Base-by-base conservation (phyloP, 2,113 vertebrate genomes). In the Rhinolophus sinicus region DNA sequence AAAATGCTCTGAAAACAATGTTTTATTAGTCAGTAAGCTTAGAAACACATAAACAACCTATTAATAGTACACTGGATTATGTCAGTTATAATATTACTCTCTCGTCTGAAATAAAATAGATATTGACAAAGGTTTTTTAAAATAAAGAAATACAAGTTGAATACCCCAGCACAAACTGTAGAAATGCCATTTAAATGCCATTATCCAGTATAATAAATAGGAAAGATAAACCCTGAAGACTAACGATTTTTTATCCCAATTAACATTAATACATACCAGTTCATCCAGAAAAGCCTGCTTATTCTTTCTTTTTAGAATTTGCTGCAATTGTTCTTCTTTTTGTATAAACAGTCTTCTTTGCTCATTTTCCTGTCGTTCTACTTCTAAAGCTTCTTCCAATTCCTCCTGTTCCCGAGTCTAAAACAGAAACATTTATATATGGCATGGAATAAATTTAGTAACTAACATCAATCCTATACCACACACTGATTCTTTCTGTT, bases 361-460 rank as follows among this genome's bases (percentile, higher is more conserved):
- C 96, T 99, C 99, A 4, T 96, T 99, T 90, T 99, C 99, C 97
- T 99, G 99, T 93, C 99, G 98, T 98, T 99, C 99, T 16, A 98
- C 98, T 87, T 99, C 98, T 98, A 99, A 98, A 47, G 99, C 98
- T 98, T 99, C 99, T 98, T 99, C 99, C 97, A 99, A 89, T 96
- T 99, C 99, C 85, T 99, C 99, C 98, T 99, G 99, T 97, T 99
- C 99, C 82, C 99, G 99, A 0, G 99, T 99, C 99, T 99, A 98
- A 98, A 97, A 97, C 24, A 87, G 62, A 96, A 97, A 97, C 40
- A 87, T 16, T 40, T 83, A 54, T 38, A 60, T 19, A 86, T 38
- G 72, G 38, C 11, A 7, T 54, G 83, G 35, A 73, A 8, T 47
- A 81, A 87, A 67, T 28, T 89, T 70, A 95, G 21, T 72, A 88